Evolutionary conservation across 2,113 vertebrate genomes (phyloP), one percentile per base, ranked within the genome.

Genomic region (Dinomys branickii): DNA sequence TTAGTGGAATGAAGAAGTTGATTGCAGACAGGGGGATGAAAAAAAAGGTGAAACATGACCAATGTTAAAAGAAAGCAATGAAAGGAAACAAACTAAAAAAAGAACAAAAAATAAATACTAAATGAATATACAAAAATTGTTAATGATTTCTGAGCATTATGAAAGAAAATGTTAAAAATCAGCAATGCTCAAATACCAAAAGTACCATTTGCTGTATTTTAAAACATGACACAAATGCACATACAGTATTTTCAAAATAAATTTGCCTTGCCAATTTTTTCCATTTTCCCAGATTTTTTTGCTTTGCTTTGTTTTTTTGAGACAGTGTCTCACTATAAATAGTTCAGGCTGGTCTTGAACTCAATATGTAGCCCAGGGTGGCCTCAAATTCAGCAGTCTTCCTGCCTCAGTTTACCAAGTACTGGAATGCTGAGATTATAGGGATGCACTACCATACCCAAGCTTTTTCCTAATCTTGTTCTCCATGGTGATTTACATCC

Each of bases 1-100:
- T 99, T 99, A 99, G 97, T 96, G 99, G 98, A 98, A 98, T 98
- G 99, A 94, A 99, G 99, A 96, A 98, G 99, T 99, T 99, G 99
- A 99, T 99, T 99, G 99, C 98, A 99, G 99, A 99, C 99, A 98
- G 95, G 83, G 98, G 97, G 94, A 98, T 98, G 98, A 50, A 38
- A 28, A 98, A 96, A 99, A 96, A 96, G 98, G 98, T 96, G 98
- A 99, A 98, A 99, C 97, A 98, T 99, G 99, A 99, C 99, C 98
- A 99, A 98, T 99, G 99, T 99, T 98, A 99, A 99, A 98, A 97
- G 98, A 98, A 97, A 98, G 98, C 97, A 98, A 99, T 97, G 98
- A 98, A 99, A 99, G 98, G 98, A 98, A 98, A 98, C 47, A 85
- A 95, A 95, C 73, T 35, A 71, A 94, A 99, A 50, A 98, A 98